Percentiles rank a stretch among this genome's conserved stretches.
Evolutionary conservation across 2,888 invertebrate genomes (phyloP).

Genomic region (Habroteleia sp.): DNA sequence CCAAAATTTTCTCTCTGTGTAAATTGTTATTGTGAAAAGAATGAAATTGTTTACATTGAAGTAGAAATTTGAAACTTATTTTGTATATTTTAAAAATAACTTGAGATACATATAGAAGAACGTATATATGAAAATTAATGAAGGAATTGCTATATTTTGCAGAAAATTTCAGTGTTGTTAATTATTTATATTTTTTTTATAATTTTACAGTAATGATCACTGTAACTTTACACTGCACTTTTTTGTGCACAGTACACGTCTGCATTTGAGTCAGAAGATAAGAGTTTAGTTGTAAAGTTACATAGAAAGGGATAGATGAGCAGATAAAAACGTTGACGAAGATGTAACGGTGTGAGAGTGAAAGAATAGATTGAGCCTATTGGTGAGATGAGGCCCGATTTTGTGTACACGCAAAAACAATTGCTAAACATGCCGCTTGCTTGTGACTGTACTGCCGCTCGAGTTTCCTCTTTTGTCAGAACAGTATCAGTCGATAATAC

Average conservation of each 20-base stretch:
- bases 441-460: slow-evolving; percentile 75
- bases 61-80: no score
- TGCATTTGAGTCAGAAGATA: not conserved
- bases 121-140: no score
- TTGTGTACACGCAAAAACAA: slow-evolving; percentile 35
- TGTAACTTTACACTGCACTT: slow-evolving; percentile 5
- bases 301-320: not conserved
- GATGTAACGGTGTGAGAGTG: not conserved
- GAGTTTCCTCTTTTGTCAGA: slow-evolving; percentile 71
- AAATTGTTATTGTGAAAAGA: no score
- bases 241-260: slow-evolving; percentile 15
- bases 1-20: no score
- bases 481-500: slow-evolving; percentile 69
- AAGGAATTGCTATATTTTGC: no score
- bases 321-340: not conserved
- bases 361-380: slow-evolving; percentile 7
- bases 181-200: not conserved
- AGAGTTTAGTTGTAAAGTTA: not conserved
- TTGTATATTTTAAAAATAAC: no score
- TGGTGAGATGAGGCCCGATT: slow-evolving; percentile 12
- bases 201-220: not conserved
- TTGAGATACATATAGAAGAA: no score
- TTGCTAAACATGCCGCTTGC: slow-evolving; percentile 60
- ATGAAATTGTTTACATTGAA: no score
- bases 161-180: not conserved